Evolutionary conservation across 1,140 invertebrate species (phyloP).

Genomic region (Ridgeia piscesae): DNA sequence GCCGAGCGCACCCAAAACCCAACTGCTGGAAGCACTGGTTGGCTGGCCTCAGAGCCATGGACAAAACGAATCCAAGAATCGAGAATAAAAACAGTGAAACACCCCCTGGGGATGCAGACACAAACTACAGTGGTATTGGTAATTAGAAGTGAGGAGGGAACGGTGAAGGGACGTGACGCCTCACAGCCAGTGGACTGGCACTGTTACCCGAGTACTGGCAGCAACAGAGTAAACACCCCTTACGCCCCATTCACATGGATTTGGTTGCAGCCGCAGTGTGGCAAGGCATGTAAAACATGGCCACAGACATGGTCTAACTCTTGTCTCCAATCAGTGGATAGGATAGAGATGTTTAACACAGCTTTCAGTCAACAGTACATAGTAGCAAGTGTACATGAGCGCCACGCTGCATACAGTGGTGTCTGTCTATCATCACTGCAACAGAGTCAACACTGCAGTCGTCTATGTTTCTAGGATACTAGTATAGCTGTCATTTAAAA

Average conservation of each 20-base stretch:
- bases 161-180: background rate
- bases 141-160: background rate
- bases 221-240: background rate
- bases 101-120: background rate
- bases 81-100: background rate
- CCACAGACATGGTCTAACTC: background rate
- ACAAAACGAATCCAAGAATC: constrained; percentile 1
- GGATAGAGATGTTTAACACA: background rate
- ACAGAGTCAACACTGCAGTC: too few relatives aligned
- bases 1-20: background rate
- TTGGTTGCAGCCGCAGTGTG: background rate
- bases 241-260: background rate
- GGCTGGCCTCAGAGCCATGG: background rate
- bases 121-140: background rate
- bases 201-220: background rate
- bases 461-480: too few relatives aligned
- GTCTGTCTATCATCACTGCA: too few relatives aligned
- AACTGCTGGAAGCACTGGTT: background rate
- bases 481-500: too few relatives aligned
- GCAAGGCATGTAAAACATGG: background rate
- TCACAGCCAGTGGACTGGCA: background rate
- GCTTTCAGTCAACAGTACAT: background rate
- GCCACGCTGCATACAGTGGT: too few relatives aligned
- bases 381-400: too few relatives aligned
- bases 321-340: background rate